Conservation (phyloP, 2,888 invertebrate genomes). For the Lingula anatina region DNA sequence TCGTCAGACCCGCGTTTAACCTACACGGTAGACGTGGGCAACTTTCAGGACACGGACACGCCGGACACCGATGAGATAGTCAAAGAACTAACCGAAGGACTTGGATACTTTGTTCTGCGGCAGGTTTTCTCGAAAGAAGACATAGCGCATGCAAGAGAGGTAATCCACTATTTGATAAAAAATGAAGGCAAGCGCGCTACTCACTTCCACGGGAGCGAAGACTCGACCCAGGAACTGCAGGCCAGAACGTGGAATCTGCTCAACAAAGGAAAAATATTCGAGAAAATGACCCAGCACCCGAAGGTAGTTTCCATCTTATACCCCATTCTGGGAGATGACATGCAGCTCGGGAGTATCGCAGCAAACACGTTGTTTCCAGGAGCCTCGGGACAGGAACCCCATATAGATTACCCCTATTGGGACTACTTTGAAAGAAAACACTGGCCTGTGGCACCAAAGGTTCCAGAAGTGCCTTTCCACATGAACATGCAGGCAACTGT, state of each 20-base stretch:
- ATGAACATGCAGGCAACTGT: constrained; percentile 1
- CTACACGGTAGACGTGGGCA: not conserved
- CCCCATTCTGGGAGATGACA: constrained; percentile 1
- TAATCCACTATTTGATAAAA: not conserved
- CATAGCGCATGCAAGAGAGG: not conserved
- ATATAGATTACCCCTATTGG: constrained; percentile 1
- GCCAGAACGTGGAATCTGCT: constrained; percentile 1
- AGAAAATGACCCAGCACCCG: not conserved
- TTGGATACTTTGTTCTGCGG: not conserved
- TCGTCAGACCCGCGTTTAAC: not conserved
- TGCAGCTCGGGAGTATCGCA: not conserved
- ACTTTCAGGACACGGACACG: not conserved
- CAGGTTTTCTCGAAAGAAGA: not conserved
- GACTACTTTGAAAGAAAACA: constrained; percentile 1
- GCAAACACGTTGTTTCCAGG: not conserved
- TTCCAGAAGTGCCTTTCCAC: not conserved
- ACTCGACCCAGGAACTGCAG: not conserved
- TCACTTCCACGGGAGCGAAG: not conserved
- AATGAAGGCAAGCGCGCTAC: not conserved
- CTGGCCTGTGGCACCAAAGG: not conserved
- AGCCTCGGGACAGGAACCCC: not conserved
- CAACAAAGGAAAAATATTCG: not conserved
- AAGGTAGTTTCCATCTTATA: not conserved
- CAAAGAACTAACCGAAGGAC: not conserved
- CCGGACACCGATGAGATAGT: not conserved